Evolutionary conservation across 1,140 invertebrate genomes (phyloP), one percentile per base, ranked within the genome.

Genomic region (Homarus americanus): DNA sequence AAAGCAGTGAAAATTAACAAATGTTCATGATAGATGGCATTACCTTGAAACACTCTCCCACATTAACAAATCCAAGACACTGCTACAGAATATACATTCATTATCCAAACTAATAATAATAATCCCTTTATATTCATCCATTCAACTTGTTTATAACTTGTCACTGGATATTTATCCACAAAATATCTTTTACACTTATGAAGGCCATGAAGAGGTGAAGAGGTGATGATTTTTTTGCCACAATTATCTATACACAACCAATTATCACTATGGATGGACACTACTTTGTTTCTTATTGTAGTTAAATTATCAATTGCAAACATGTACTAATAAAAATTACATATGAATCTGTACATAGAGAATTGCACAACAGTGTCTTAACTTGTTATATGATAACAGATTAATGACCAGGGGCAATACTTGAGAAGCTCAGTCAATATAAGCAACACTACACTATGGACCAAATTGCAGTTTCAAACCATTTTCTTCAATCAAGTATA

Each of bases 201-300:
- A 82, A 82, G 79, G 79, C 79, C 79, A 82, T 82, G 79, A 20
- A 28, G 44, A 80, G 78, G 66, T 82, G 79, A 20, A 28, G 44
- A 80, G 78, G 66, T 72, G 58, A 20, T 89, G 20, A 36, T 66
- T 34, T 36, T 58, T 41, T 89, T 28, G 63, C 44, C 40, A 80
- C 24, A 79, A n/a, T 24, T 75, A 36, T 84, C 17, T 90, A 38
- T 41, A 90, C 88, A 90, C 88, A 90, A 90, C 88, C 88, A 90
- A 83, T 90, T 84, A 82, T 88, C 86, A 80, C 76, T 88, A 84
- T 90, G 88, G 88, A 90, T 90, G 88, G 88, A 90, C 88, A 76
- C 88, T 90, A 90, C 80, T 90, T 58, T 58, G 53, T 90, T 75
- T 76, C 20, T 24, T 49, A 87, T 3, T 89, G 63, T 82, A 82